Evolutionary conservation across 2,888 invertebrate genomes (phyloP).

Genomic region (Chymomyza procnemis): DNA sequence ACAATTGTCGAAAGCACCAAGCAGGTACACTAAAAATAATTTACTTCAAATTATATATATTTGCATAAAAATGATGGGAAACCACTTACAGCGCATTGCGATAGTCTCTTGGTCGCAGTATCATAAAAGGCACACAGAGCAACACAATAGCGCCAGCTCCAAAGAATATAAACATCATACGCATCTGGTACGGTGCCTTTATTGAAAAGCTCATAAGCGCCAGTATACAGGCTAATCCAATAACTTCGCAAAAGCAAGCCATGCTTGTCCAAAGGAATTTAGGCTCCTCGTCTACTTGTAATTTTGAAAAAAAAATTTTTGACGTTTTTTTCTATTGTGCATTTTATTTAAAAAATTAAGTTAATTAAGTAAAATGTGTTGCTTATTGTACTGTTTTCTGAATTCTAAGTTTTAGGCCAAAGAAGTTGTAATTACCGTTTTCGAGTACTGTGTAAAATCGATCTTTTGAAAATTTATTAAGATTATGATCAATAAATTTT

Average conservation of each 20-base stretch:
- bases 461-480: no score
- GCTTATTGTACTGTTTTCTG: not conserved
- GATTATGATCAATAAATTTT: no score
- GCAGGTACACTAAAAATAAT: conserved; percentile 83
- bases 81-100: conserved; percentile 88
- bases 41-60: conserved; percentile 5
- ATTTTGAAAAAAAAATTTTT: not conserved
- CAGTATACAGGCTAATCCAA: conserved; percentile 74
- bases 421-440: no score
- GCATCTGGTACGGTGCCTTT: conserved; percentile 84
- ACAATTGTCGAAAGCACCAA: conserved; percentile 81
- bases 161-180: conserved; percentile 83
- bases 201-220: conserved; percentile 74
- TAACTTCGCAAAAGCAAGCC: conserved; percentile 75
- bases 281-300: not conserved
- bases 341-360: not conserved
- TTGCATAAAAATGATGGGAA: not conserved
- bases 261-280: conserved; percentile 37
- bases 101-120: conserved; percentile 85
- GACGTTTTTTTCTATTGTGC: no score
- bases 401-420: not conserved
- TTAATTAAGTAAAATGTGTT: not conserved
- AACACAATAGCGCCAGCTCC: conserved; percentile 81
- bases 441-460: no score
- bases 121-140: conserved; percentile 86